Evolutionary conservation across 2,113 vertebrate species (phyloP).

Genomic region (Rhinoptilus africanus): DNA sequence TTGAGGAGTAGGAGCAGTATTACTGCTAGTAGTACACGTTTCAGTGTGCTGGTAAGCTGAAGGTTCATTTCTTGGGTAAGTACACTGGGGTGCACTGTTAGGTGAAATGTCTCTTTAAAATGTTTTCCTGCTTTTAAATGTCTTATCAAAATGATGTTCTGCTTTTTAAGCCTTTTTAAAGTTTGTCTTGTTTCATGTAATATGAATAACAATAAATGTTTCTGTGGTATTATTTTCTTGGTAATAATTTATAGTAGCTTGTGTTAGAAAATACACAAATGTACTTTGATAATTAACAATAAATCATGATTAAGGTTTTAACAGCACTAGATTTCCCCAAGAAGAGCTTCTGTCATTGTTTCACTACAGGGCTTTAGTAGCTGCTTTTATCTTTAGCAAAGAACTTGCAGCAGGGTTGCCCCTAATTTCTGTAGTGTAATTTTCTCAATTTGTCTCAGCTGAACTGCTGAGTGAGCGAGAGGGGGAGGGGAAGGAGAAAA

Average conservation of each 20-base stretch:
- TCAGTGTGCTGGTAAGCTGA: slow-evolving; percentile 79
- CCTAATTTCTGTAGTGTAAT: slow-evolving; percentile 6
- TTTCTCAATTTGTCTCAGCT: not conserved
- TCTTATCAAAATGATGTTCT: slow-evolving; percentile 11
- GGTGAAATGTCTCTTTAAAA: slow-evolving; percentile 64
- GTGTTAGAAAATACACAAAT: not conserved
- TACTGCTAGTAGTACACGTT: slow-evolving; percentile 77
- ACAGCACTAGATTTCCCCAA: slow-evolving; percentile 76
- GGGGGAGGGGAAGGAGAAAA: not conserved
- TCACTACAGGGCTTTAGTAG: slow-evolving; percentile 80
- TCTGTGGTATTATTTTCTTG: slow-evolving; percentile 54
- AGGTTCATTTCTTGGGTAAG: slow-evolving; percentile 80
- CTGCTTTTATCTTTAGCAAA: slow-evolving; percentile 54
- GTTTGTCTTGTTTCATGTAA: slow-evolving; percentile 60
- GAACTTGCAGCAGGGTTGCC: slow-evolving; percentile 9
- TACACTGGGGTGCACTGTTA: slow-evolving; percentile 72
- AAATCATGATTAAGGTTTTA: slow-evolving; percentile 56
- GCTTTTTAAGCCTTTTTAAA: slow-evolving; percentile 26
- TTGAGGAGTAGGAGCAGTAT: slow-evolving; percentile 78
- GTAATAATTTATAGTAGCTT: slow-evolving; percentile 52
- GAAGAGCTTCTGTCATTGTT: slow-evolving; percentile 95
- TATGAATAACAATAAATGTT: slow-evolving; percentile 48
- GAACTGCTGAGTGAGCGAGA: not conserved
- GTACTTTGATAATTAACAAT: slow-evolving; percentile 22
- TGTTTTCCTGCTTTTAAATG: slow-evolving; percentile 44